Conservation (phyloP, 2,888 invertebrate genomes). For the Busseola fusca region DNA sequence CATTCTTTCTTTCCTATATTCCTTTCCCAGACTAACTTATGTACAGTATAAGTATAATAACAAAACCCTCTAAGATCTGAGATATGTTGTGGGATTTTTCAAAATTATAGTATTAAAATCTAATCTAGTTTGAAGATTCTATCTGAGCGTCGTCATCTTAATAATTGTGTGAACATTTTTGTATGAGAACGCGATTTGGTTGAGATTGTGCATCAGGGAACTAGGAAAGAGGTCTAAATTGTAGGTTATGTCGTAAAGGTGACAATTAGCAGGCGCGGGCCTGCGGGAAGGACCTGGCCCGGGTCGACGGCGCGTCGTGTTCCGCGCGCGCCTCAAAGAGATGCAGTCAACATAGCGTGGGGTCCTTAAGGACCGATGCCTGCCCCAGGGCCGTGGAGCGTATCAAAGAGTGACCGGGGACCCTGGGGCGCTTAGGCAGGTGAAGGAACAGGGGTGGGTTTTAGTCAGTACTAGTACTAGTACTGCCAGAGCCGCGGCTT, state of each 20-base stretch:
- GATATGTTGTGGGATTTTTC: conserved; percentile 54
- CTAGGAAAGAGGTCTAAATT: neutral
- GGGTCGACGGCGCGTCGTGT: too few relatives aligned
- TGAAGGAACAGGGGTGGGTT: too few relatives aligned
- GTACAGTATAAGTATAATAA: conserved; percentile 13
- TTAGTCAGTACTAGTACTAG: too few relatives aligned
- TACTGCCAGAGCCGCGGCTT: too few relatives aligned
- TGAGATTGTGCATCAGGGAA: conserved; percentile 10
- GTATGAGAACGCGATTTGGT: conserved; percentile 41
- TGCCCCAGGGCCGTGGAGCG: too few relatives aligned
- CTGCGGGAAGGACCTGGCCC: too few relatives aligned
- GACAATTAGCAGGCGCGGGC: neutral
- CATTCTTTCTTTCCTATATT: conserved; percentile 7
- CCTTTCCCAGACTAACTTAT: conserved; percentile 26
- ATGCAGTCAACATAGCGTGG: too few relatives aligned
- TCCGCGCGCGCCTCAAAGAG: too few relatives aligned
- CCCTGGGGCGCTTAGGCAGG: too few relatives aligned
- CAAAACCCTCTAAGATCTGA: conserved; percentile 21
- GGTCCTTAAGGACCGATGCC: too few relatives aligned
- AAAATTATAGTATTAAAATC: conserved; percentile 64
- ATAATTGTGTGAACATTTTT: conserved; percentile 54
- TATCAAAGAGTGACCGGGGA: too few relatives aligned
- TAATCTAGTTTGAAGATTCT: conserved; percentile 61
- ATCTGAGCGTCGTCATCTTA: conserved; percentile 36
- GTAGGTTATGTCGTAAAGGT: neutral